phyloP scores from a whole-genome alignment of 2,113 vertebrate genomes.

The Verasper variegatus region DNA sequence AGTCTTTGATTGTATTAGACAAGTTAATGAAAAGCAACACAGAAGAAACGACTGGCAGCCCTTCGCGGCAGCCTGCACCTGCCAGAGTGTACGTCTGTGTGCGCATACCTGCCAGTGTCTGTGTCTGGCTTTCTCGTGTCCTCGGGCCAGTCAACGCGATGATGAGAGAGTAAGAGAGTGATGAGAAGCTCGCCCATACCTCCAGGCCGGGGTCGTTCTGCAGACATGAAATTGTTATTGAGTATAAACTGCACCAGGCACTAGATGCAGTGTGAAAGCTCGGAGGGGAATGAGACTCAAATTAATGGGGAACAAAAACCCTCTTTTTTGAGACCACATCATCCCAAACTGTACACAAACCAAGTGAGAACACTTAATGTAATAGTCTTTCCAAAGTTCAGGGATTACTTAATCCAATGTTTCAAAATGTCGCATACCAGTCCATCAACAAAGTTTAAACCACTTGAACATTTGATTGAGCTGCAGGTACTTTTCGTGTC shows the following conservation, averaged over 20 bases:
- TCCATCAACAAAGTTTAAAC: slow-evolving; percentile 13
- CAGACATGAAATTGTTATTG: slow-evolving; percentile 57
- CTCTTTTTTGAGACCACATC: slow-evolving; percentile 1
- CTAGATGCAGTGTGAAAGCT: slow-evolving; percentile 17
- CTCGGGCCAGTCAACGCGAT: slow-evolving; percentile 64
- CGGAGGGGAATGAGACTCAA: neutral
- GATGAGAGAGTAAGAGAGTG: slow-evolving; percentile 73
- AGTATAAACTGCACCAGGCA: slow-evolving; percentile 41
- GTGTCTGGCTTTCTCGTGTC: slow-evolving; percentile 55
- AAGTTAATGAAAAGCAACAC: slow-evolving; percentile 79
- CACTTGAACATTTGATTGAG: slow-evolving; percentile 5
- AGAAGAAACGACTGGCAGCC: slow-evolving; percentile 57
- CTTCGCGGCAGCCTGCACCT: slow-evolving; percentile 64
- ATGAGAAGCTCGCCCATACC: slow-evolving; percentile 70
- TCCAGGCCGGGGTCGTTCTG: slow-evolving; percentile 45
- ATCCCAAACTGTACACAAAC: neutral
- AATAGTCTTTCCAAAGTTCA: slow-evolving; percentile 13
- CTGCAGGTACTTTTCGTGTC: neutral
- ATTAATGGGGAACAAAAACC: neutral
- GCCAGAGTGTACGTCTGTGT: slow-evolving; percentile 55
- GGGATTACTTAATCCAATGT: neutral
- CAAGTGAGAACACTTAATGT: slow-evolving; percentile 1
- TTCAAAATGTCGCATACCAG: neutral
- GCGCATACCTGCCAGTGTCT: slow-evolving; percentile 65
- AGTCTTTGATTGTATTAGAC: slow-evolving; percentile 77